Evolutionary conservation across 2,888 invertebrate species (phyloP).

Genomic region (Muschampia plurimacula): DNA sequence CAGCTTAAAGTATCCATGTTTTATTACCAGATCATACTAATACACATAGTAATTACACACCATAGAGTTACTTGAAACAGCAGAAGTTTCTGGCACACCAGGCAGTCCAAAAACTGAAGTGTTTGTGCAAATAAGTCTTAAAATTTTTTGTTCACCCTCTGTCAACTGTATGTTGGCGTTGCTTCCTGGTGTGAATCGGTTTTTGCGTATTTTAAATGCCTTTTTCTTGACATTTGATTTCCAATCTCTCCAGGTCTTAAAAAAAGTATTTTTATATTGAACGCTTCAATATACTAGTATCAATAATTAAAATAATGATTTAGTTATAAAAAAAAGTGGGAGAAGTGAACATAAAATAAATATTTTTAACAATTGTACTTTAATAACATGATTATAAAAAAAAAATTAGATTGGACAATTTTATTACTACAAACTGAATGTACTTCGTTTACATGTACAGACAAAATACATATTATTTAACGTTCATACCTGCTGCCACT

Average conservation of each 20-base stretch:
- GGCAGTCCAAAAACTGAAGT: constrained; percentile 64
- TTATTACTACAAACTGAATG: too few species aligned
- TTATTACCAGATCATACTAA: neutral
- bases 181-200: constrained; percentile 63
- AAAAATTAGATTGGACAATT: too few species aligned
- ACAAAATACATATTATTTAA: neutral
- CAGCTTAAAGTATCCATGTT: neutral
- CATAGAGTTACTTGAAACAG: constrained; percentile 52
- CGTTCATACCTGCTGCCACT: constrained; percentile 65
- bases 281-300: neutral
- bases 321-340: neutral
- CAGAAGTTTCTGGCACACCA: constrained; percentile 66
- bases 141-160: constrained; percentile 65
- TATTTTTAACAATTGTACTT: neutral
- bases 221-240: constrained; percentile 73
- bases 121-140: constrained; percentile 64
- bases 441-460: neutral
- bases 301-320: neutral
- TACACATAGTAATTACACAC: constrained; percentile 45
- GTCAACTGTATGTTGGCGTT: constrained; percentile 61
- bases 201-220: constrained; percentile 68
- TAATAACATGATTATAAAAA: too few species aligned
- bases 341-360: too few species aligned
- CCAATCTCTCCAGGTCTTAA: constrained; percentile 70
- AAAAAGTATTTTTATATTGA: neutral